These are phyloP conservation scores for Eupithecia centaureata DNA, from an alignment of 2,888 invertebrate genomes.

Conservation along the genomic window DNA sequence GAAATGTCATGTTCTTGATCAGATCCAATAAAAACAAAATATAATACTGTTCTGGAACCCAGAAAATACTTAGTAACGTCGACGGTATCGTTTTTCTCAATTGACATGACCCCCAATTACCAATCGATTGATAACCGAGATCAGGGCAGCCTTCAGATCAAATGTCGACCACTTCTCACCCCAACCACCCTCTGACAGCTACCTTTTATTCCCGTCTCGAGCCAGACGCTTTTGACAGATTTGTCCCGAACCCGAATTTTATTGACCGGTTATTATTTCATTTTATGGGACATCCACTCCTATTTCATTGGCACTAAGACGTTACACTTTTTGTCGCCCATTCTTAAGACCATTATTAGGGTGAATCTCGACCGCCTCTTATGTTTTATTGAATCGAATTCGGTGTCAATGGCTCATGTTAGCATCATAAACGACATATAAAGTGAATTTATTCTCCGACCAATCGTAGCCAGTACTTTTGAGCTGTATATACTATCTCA, in stretches of 20 bases:
- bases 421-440: conserved; percentile 63
- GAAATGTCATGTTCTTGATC: not conserved
- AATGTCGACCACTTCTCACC: conserved; percentile 76
- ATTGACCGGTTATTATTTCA: conserved; percentile 83
- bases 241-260: conserved; percentile 73
- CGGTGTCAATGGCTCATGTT: conserved; percentile 62
- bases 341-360: conserved; percentile 63
- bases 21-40: not conserved
- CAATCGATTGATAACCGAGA: conserved; percentile 72
- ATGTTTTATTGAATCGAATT: conserved; percentile 74
- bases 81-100: conserved; percentile 63
- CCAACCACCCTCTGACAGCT: conserved; percentile 60
- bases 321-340: conserved; percentile 75
- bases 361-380: conserved; percentile 69
- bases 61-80: conserved; percentile 41
- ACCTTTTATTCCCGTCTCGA: conserved; percentile 53
- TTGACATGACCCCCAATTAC: conserved; percentile 77
- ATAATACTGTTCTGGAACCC: conserved; percentile 24
- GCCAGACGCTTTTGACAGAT: conserved; percentile 78
- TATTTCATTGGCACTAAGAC: conserved; percentile 78
- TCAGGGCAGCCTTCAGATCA: conserved; percentile 72
- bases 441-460: conserved; percentile 53
- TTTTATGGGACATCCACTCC: conserved; percentile 81
- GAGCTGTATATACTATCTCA: conserved; percentile 47
- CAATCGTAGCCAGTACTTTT: conserved; percentile 36